Evolutionary conservation across 2,113 vertebrate species (phyloP).

Genomic region (Microcebus jonahi): DNA sequence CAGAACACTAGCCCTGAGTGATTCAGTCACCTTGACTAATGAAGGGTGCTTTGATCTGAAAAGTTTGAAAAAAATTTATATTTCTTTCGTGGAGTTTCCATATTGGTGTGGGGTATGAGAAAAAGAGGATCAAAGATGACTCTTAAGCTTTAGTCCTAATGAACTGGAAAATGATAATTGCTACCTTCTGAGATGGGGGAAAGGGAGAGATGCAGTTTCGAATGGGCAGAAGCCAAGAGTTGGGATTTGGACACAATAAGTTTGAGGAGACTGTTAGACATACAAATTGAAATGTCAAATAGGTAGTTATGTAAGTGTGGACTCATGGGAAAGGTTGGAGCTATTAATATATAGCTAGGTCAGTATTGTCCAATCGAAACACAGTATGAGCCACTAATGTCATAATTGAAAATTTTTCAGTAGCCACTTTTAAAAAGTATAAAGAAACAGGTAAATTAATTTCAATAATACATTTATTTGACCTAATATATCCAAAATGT

Average conservation of each 20-base stretch:
- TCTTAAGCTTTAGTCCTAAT: background rate
- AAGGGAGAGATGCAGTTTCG: background rate
- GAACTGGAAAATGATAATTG: background rate
- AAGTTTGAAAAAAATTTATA: background rate
- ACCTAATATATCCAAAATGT: background rate
- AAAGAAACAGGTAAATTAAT: background rate
- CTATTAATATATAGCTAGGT: background rate
- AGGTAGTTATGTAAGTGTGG: background rate
- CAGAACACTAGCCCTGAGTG: background rate
- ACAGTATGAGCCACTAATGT: background rate
- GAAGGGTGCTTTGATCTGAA: background rate
- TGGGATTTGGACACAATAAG: background rate
- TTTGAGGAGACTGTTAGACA: background rate
- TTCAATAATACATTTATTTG: background rate
- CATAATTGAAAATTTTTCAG: background rate
- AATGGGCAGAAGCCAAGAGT: background rate
- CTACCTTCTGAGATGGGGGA: background rate
- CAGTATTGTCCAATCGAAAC: background rate
- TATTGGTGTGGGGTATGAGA: background rate
- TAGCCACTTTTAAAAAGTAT: background rate
- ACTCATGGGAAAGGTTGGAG: background rate
- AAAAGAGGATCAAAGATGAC: background rate
- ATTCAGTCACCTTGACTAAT: background rate
- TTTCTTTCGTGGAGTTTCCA: background rate
- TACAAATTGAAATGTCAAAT: background rate